Conservation (phyloP, 2,797 vertebrate genomes). For the Propithecus deckenii region DNA sequence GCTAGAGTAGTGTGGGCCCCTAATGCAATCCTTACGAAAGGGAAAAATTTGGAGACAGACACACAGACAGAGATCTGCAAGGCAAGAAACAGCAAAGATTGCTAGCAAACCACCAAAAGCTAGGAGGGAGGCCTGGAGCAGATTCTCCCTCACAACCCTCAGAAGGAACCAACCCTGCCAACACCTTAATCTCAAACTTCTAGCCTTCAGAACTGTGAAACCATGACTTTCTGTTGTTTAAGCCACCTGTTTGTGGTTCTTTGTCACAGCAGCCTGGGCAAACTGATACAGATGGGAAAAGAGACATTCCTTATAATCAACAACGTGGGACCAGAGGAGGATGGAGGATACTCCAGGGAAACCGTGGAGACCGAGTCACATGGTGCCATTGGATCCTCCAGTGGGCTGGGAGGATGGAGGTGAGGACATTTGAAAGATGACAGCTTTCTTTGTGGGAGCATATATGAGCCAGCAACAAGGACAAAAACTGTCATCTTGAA, state of each 20-base stretch:
- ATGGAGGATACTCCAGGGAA: fast-evolving
- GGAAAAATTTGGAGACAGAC: not conserved
- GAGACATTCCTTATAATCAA: no score
- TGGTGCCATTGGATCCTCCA: not conserved
- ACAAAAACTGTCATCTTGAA: not conserved
- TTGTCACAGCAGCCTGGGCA: not conserved
- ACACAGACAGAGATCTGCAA: not conserved
- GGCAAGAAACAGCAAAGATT: not conserved
- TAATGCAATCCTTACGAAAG: no score
- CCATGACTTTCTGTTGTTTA: not conserved
- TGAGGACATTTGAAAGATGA: not conserved
- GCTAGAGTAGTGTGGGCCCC: not conserved
- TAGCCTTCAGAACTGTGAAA: not conserved
- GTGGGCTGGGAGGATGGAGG: no score
- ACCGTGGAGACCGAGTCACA: not conserved
- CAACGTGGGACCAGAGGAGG: not conserved
- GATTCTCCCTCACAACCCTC: fast-evolving
- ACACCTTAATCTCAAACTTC: not conserved
- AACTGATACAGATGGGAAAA: not conserved
- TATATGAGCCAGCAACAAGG: not conserved
- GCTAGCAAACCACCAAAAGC: not conserved
- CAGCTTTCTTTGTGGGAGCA: not conserved
- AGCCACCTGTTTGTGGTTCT: not conserved
- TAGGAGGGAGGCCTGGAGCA: no score
- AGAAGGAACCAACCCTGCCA: fast-evolving